Conservation (phyloP, 2,888 invertebrate genomes). For the Buathra laborator region DNA sequence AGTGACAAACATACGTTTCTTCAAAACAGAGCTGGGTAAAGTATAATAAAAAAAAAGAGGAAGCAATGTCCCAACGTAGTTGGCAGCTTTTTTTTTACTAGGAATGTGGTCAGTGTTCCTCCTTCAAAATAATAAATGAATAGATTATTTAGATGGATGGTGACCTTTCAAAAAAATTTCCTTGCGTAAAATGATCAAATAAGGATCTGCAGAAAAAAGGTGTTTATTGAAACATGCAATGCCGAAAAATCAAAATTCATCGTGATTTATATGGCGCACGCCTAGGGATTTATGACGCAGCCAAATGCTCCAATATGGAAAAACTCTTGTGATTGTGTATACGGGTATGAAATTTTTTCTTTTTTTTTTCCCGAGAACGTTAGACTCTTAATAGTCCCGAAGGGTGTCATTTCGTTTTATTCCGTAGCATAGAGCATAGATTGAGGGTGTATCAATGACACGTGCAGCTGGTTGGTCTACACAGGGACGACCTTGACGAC, state of each 20-base stretch:
- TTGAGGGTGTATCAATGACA: conserved; percentile 48
- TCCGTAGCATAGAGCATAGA: conserved; percentile 3
- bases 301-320: conserved; percentile 19
- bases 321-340: conserved; percentile 12
- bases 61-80: too few species aligned
- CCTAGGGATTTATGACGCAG: background rate
- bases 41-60: too few species aligned
- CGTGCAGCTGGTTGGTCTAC: conserved; percentile 60
- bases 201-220: background rate
- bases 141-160: background rate
- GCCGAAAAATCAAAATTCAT: background rate
- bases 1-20: too few species aligned
- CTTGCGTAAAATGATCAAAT: background rate
- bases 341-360: conserved; percentile 23
- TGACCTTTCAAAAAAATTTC: background rate
- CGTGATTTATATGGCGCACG: background rate
- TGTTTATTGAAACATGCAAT: background rate
- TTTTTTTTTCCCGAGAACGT: conserved; percentile 19
- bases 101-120: too few species aligned
- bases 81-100: background rate
- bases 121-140: background rate
- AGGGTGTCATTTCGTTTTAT: conserved; percentile 49
- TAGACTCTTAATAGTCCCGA: conserved; percentile 35
- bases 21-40: too few species aligned
- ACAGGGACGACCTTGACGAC: conserved; percentile 55